phyloP scores from a whole-genome alignment of 2,113 vertebrate genomes.

The Scomber scombrus region DNA sequence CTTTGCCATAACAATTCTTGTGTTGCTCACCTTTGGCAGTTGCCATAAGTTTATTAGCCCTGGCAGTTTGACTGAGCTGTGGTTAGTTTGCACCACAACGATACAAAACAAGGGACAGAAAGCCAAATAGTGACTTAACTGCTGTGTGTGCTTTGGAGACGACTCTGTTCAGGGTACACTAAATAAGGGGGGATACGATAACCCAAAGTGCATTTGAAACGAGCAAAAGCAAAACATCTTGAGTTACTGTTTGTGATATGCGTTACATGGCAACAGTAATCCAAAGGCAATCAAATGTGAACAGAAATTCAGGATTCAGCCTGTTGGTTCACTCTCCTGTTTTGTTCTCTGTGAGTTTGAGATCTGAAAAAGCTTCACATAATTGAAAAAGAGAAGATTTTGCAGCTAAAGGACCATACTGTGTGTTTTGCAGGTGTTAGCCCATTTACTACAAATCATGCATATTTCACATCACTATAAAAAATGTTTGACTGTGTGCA shows the following conservation, averaged over 20 bases:
- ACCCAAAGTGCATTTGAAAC: neutral
- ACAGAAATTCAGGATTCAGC: conserved; percentile 47
- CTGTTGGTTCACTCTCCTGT: conserved; percentile 35
- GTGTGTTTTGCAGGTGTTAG: neutral
- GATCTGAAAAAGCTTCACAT: neutral
- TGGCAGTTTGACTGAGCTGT: conserved; percentile 11
- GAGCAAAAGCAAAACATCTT: conserved; percentile 30
- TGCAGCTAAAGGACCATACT: neutral
- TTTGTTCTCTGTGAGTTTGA: neutral
- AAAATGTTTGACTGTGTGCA: neutral
- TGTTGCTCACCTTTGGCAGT: conserved; percentile 2
- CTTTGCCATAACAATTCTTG: neutral
- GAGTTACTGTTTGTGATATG: conserved; percentile 40
- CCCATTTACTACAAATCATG: neutral
- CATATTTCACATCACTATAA: neutral
- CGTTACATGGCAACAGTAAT: conserved; percentile 53
- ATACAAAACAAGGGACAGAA: neutral
- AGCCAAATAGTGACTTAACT: conserved; percentile 19
- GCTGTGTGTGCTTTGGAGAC: neutral
- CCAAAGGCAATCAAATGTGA: conserved; percentile 46
- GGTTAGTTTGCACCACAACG: conserved; percentile 10
- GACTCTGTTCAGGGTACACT: too few relatives aligned
- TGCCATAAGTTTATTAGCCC: conserved; percentile 5
- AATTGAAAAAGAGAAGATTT: neutral
- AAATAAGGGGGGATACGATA: too few relatives aligned